Percentiles rank a stretch among this genome's conserved stretches.
phyloP scores from a whole-genome alignment of 2,888 invertebrate species.

The Synanthedon formicaeformis region DNA sequence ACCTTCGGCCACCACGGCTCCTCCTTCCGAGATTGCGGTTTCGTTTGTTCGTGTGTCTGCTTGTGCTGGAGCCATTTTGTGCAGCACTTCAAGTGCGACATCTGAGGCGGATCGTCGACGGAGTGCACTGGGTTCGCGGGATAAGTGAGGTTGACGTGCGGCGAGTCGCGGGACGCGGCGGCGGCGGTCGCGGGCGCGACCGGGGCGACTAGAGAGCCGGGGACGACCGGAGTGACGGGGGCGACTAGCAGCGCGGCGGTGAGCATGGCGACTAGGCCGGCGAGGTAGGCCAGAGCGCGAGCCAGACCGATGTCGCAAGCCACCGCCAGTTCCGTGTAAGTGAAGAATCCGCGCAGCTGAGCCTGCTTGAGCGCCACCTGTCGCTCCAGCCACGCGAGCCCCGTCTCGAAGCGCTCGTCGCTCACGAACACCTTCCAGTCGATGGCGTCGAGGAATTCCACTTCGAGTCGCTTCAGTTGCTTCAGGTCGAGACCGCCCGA shows the following conservation, averaged over 20 bases:
- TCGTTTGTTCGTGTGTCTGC: slow-evolving; percentile 7
- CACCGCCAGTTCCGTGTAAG: slow-evolving; percentile 81
- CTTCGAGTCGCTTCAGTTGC: slow-evolving; percentile 85
- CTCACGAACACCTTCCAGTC: slow-evolving; percentile 90
- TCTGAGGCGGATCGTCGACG: slow-evolving; percentile 11
- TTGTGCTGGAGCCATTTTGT: slow-evolving; percentile 30
- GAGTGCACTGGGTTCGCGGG: slow-evolving; percentile 4
- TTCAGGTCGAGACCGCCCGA: slow-evolving; percentile 83
- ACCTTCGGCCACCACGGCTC: slow-evolving; percentile 42
- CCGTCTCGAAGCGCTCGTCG: slow-evolving; percentile 79
- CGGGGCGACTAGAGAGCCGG: slow-evolving; percentile 21
- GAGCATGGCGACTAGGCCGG: slow-evolving; percentile 59
- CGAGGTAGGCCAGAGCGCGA: slow-evolving; percentile 36
- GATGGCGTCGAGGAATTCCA: slow-evolving; percentile 89
- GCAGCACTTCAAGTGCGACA: slow-evolving; percentile 30
- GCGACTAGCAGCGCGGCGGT: slow-evolving; percentile 70
- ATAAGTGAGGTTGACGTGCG: slow-evolving; percentile 1
- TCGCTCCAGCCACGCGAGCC: slow-evolving; percentile 77
- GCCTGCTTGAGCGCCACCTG: slow-evolving; percentile 81
- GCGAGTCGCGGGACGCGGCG: slow-evolving; percentile 6
- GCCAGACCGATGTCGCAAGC: slow-evolving; percentile 41
- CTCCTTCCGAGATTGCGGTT: slow-evolving; percentile 12
- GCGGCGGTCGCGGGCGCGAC: slow-evolving; percentile 17
- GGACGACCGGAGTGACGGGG: slow-evolving; percentile 58
- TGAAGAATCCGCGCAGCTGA: slow-evolving; percentile 80